A percentile compares a stretch with the other conserved stretches of the same genome.
Conservation (phyloP, 2,888 invertebrate species). For the Pantelozetes paolii region DNA sequence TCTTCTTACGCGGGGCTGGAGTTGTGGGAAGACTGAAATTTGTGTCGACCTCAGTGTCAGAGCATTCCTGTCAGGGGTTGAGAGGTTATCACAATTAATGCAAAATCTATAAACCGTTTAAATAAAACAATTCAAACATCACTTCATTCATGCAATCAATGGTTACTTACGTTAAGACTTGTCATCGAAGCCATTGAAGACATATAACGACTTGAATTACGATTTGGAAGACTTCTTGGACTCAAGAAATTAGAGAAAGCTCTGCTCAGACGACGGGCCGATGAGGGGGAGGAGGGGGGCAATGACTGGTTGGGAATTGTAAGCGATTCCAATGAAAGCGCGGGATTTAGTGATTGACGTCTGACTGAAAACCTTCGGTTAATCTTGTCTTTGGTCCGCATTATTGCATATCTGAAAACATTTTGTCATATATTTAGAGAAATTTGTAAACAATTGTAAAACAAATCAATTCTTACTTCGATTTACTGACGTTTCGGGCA, state of each 20-base stretch:
- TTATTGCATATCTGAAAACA: slow-evolving; percentile 14
- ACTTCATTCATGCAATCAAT: slow-evolving; percentile 10
- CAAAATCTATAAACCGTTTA: neutral
- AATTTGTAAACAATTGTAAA: neutral
- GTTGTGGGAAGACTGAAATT: slow-evolving; percentile 40
- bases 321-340: slow-evolving; percentile 35
- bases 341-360: slow-evolving; percentile 5
- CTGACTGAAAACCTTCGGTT: slow-evolving; percentile 35
- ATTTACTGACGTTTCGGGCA: slow-evolving; percentile 31
- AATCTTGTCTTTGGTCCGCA: slow-evolving; percentile 38
- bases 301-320: neutral
- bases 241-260: slow-evolving; percentile 33
- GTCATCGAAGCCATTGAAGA: slow-evolving; percentile 22
- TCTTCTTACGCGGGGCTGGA: slow-evolving; percentile 39
- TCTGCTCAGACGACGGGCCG: slow-evolving; percentile 4
- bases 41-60: neutral
- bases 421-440: neutral
- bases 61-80: slow-evolving; percentile 14
- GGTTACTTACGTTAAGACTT: slow-evolving; percentile 10
- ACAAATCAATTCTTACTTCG: slow-evolving; percentile 33
- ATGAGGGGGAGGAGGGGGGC: slow-evolving; percentile 12
- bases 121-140: neutral
- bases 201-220: neutral
- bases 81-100: neutral
- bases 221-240: slow-evolving; percentile 30